Percentiles rank a stretch among this genome's conserved stretches.
Evolutionary conservation across 1,140 invertebrate genomes (phyloP).

Genomic region (Zaprionus vittiger): DNA sequence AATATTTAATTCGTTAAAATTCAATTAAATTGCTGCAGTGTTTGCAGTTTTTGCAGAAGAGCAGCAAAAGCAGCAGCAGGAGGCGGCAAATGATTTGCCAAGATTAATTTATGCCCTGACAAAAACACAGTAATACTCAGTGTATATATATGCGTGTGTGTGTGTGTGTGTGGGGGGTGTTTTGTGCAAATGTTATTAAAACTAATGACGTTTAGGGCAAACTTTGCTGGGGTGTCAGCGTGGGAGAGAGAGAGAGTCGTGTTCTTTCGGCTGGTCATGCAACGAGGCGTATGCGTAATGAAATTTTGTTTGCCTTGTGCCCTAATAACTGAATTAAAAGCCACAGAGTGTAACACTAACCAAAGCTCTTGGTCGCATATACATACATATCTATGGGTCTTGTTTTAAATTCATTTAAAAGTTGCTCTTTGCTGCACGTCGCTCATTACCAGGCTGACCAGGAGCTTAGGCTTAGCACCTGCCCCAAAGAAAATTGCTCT

Average conservation of each 20-base stretch:
- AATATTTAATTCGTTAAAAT: constrained; percentile 13
- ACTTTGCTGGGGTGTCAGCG: constrained; percentile 44
- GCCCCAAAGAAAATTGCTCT: constrained; percentile 46
- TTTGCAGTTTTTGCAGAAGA: constrained; percentile 14
- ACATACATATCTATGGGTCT: constrained; percentile 23
- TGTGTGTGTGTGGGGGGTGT: constrained; percentile 14
- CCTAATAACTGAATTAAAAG: constrained; percentile 73
- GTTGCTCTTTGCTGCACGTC: constrained; percentile 30
- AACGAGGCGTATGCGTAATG: constrained; percentile 72
- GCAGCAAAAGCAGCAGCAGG: constrained; percentile 18
- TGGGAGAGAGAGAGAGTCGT: background rate
- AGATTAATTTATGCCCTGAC: constrained; percentile 47
- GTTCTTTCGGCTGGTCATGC: constrained; percentile 50
- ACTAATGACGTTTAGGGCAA: constrained; percentile 71
- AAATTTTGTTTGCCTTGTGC: constrained; percentile 62
- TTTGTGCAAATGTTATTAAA: constrained; percentile 76
- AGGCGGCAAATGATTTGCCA: constrained; percentile 56
- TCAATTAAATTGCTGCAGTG: constrained; percentile 32
- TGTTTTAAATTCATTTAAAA: constrained; percentile 74
- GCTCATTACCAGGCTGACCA: constrained; percentile 40
- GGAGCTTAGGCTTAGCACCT: constrained; percentile 59
- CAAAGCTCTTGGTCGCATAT: constrained; percentile 18
- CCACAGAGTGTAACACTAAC: constrained; percentile 6
- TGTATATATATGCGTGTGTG: constrained; percentile 11
- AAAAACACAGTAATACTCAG: constrained; percentile 26